phyloP scores from a whole-genome alignment of 2,113 vertebrate species.

The Acrocephalus arundinaceus region DNA sequence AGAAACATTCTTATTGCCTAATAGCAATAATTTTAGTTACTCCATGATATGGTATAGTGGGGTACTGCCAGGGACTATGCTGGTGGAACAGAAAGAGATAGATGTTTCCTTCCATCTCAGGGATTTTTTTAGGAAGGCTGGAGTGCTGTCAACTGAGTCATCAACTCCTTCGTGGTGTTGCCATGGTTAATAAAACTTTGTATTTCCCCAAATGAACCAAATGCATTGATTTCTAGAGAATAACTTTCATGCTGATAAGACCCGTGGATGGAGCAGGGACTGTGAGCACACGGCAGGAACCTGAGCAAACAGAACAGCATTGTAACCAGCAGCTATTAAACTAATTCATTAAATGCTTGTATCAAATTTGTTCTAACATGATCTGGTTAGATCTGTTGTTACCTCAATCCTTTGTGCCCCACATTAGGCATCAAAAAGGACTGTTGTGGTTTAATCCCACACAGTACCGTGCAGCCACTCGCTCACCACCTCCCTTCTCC shows the following conservation, averaged over 20 bases:
- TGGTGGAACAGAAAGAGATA: not conserved
- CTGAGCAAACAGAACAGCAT: not conserved
- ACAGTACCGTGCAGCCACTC: not conserved
- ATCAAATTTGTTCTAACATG: not conserved
- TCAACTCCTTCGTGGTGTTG: not conserved
- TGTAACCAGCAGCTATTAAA: not conserved
- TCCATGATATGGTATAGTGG: not conserved
- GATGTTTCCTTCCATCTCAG: not conserved
- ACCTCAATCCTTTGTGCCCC: not conserved
- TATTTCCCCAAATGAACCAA: not conserved
- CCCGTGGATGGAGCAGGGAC: not conserved
- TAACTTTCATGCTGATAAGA: not conserved
- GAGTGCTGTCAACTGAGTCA: not conserved
- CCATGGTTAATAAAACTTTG: not conserved
- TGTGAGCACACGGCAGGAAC: rapidly evolving
- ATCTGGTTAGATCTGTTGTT: not conserved
- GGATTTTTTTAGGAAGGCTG: not conserved
- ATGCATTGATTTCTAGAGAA: not conserved
- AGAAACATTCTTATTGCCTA: not conserved
- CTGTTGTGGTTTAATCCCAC: not conserved
- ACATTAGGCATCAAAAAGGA: not conserved
- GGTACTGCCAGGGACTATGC: not conserved
- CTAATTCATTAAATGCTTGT: not conserved
- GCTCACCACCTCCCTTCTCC: not conserved
- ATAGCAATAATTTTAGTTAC: not conserved